Base-by-base conservation (phyloP, 2,888 invertebrate genomes). In the Chymomyza caudatula region DNA sequence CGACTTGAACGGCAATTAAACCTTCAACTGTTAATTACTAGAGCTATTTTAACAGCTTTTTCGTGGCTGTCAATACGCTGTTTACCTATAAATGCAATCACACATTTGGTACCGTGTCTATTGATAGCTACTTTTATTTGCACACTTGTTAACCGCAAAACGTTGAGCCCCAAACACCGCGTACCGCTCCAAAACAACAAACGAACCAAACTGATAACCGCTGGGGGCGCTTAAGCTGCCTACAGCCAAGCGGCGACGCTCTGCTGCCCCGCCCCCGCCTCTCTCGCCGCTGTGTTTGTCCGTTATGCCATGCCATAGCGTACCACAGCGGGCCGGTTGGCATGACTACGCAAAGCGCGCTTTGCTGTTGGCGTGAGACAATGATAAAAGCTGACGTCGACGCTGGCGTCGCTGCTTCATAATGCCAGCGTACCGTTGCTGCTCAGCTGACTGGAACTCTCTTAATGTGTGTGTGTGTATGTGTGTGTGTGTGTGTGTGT, bases 371-470 rank as follows among this genome's bases (percentile, higher is more conserved):
- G 19, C 20, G 51, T 11, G 22, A 51, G 51, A 51, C 51, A 51
- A 51, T 19, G 44, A 37, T 37, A 37, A 37, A 37, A 17, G 51
- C 19, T 13, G 20, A 17, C 20, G 51, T 47, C 51, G 51, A 17
- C 17, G 15, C n/a, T 15, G 17, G 15, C 19, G 47, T 47, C 47
- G 19, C 47, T 0, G n/a, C 69, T 65, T 37, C 55, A 8, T 15
- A 51, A 61, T 71, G 67, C 63, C 72, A 62, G 65, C 65, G 51
- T 63, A 63, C 62, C 53, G 54, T 53, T 60, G 76, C 73, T 84
- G 82, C 70, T 84, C 79, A 80, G 77, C 85, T 78, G 77, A 84
- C 69, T 81, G 80, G 85, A 80, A 80, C 85, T 74, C 51, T n/a
- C n/a, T n/a, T n/a, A n/a, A n/a, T n/a, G n/a, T n/a, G n/a, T n/a